Evolutionary conservation across 2,888 invertebrate species (phyloP), one percentile per base, ranked within the genome.

Genomic region (Ennomos fuscantarius): DNA sequence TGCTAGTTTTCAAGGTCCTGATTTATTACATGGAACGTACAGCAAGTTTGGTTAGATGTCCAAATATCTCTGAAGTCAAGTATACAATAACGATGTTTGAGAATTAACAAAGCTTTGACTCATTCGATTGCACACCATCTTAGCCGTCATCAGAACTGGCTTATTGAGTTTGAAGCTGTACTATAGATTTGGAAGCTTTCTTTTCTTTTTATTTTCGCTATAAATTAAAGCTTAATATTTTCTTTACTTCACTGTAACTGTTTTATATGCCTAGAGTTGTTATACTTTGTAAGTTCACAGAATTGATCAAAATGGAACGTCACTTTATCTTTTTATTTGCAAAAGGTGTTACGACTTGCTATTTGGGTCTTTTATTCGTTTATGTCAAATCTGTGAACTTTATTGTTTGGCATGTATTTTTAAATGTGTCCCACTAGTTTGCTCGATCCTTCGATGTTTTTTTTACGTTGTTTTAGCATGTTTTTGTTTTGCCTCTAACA

Each of bases 51-150:
- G 89, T 82, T 87, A 86, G 86, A 88, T 89, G 63, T 59, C 55
- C 62, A 63, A 73, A 76, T 80, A 81, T 82, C 86, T 88, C 87
- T 88, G 77, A 89, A 90, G 92, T 91, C 92, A 91, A 92, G 92
- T 92, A 88, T 70, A 74, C 83, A 84, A 86, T 83, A 86, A 76
- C 68, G 55, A 46, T 41, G 86, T 88, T 87, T 89, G 82, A 81
- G 37, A 71, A 81, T 84, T 89, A 89, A 89, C 88, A 82, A 81
- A 74, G 90, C 89, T 89, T 90, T 68, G 76, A 82, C 78, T 81
- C 66, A 66, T 6, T 24, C 24, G 70, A 79, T 75, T 73, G 80
- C 78, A 83, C 80, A 79, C 71, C 81, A 84, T 81, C 63, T 76
- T 79, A 87, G 84, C 83, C 79, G 79, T 76, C 82, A 82, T 85